A percentile compares a stretch with the other conserved stretches of the same genome.
phyloP scores from a whole-genome alignment of 2,113 vertebrate genomes.

The Xiphorhynchus elegans region DNA sequence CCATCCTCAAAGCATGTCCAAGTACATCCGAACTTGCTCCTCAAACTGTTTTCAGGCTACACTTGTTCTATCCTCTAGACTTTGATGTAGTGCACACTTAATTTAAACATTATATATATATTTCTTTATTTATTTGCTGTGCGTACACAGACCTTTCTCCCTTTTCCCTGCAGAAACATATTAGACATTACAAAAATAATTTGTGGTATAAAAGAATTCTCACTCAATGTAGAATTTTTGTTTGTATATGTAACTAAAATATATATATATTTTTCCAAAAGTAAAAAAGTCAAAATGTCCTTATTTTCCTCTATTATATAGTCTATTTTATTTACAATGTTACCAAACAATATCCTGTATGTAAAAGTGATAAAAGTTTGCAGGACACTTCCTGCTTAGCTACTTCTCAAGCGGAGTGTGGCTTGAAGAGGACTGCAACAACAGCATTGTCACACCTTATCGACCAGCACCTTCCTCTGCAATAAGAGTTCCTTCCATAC shows the following conservation, averaged over 20 bases:
- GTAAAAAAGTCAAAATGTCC: slow-evolving; percentile 76
- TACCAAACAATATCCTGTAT: slow-evolving; percentile 62
- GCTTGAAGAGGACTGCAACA: not conserved
- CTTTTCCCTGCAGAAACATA: slow-evolving; percentile 68
- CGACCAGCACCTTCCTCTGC: not conserved
- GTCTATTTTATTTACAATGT: slow-evolving; percentile 76
- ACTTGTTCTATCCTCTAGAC: slow-evolving; percentile 39
- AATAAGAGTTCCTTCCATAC: not conserved
- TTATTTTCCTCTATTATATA: slow-evolving; percentile 66
- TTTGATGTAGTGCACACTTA: slow-evolving; percentile 52
- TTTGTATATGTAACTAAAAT: slow-evolving; percentile 75
- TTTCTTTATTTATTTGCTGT: slow-evolving; percentile 57
- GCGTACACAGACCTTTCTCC: slow-evolving; percentile 54
- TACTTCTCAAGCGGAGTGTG: slow-evolving; percentile 5
- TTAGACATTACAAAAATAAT: slow-evolving; percentile 81
- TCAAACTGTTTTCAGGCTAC: slow-evolving; percentile 42
- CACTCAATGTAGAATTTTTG: slow-evolving; percentile 70
- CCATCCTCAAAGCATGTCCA: not conserved
- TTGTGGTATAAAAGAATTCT: slow-evolving; percentile 79
- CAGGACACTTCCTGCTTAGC: not conserved
- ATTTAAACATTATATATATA: slow-evolving; percentile 47
- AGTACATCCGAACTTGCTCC: slow-evolving; percentile 46
- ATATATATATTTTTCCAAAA: slow-evolving; percentile 67
- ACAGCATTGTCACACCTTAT: not conserved
- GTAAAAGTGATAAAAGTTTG: slow-evolving; percentile 8